Evolutionary conservation across 2,888 invertebrate species (phyloP).

Genomic region (Ectemnius cavifrons): DNA sequence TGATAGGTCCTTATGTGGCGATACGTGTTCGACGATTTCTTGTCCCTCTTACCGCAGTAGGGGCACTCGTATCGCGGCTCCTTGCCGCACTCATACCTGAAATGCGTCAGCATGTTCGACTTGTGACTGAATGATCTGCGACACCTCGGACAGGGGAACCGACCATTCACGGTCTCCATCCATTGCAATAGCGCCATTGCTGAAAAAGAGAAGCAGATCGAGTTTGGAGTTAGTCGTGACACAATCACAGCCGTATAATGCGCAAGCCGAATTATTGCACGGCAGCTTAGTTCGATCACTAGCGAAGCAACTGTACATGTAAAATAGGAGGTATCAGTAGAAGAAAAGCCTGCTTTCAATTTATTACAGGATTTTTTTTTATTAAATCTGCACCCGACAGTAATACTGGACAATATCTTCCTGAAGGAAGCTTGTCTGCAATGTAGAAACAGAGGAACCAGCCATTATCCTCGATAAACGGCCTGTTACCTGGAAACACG

Average conservation of each 20-base stretch:
- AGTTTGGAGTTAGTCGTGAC: constrained; percentile 31
- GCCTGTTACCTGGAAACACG: constrained; percentile 61
- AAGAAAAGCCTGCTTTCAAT: not conserved
- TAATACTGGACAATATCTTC: constrained; percentile 38
- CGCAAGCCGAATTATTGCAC: too few relatives aligned
- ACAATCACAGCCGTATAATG: too few relatives aligned
- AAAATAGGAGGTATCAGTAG: not conserved
- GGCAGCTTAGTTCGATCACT: too few relatives aligned
- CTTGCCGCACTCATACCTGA: constrained; percentile 67
- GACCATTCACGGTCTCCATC: constrained; percentile 17
- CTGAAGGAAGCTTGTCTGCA: constrained; percentile 62
- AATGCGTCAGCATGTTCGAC: constrained; percentile 66
- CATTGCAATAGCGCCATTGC: constrained; percentile 2
- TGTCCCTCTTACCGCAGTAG: constrained; percentile 67
- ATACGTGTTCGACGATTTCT: constrained; percentile 68
- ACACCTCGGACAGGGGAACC: constrained; percentile 66
- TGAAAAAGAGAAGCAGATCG: constrained; percentile 54
- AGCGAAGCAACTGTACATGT: too few relatives aligned
- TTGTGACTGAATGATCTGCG: constrained; percentile 68
- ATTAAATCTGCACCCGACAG: too few relatives aligned
- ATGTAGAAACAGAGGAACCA: constrained; percentile 60
- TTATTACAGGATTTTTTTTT: too few relatives aligned
- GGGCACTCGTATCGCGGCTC: constrained; percentile 68
- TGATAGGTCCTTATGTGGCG: constrained; percentile 68
- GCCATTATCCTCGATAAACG: constrained; percentile 44